Conservation (phyloP, 2,797 vertebrate genomes). For the Neostethus bicornis region DNA sequence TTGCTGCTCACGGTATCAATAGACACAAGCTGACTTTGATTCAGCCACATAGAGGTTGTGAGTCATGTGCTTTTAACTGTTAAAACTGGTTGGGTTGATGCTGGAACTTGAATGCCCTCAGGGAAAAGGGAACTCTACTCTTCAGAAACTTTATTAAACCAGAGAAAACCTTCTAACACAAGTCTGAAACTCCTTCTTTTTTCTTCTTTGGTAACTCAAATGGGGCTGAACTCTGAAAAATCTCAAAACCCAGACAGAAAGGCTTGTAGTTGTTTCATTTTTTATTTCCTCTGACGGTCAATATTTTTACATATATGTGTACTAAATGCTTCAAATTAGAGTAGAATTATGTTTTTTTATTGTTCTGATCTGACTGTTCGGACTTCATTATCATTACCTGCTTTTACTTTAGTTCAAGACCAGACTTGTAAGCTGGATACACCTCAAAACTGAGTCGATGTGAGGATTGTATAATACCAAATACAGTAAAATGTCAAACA, state of each 20-base stretch:
- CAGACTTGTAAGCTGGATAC: slow-evolving; percentile 50
- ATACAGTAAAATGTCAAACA: slow-evolving; percentile 34
- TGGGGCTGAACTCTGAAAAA: not conserved
- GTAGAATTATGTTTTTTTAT: slow-evolving; percentile 26
- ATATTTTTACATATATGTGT: not conserved
- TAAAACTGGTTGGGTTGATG: slow-evolving; percentile 76
- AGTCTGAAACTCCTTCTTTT: slow-evolving; percentile 27
- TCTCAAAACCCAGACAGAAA: slow-evolving; percentile 6
- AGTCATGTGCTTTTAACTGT: slow-evolving; percentile 79
- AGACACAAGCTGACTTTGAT: slow-evolving; percentile 79
- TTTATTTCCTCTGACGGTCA: not conserved
- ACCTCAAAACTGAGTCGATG: slow-evolving; percentile 51
- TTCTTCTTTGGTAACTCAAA: slow-evolving; percentile 5
- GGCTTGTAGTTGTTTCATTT: not conserved
- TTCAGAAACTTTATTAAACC: slow-evolving; percentile 65
- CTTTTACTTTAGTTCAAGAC: slow-evolving; percentile 46
- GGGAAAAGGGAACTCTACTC: slow-evolving; percentile 75
- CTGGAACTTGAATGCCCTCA: slow-evolving; percentile 81
- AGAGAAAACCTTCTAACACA: slow-evolving; percentile 40
- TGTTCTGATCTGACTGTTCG: slow-evolving; percentile 22
- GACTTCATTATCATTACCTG: slow-evolving; percentile 32
- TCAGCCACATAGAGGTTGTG: slow-evolving; percentile 75
- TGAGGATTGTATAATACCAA: slow-evolving; percentile 54
- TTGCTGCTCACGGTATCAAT: slow-evolving; percentile 71
- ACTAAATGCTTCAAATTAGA: slow-evolving; percentile 1